Conservation (phyloP, 2,113 vertebrate genomes). For the Pogona vitticeps region DNA sequence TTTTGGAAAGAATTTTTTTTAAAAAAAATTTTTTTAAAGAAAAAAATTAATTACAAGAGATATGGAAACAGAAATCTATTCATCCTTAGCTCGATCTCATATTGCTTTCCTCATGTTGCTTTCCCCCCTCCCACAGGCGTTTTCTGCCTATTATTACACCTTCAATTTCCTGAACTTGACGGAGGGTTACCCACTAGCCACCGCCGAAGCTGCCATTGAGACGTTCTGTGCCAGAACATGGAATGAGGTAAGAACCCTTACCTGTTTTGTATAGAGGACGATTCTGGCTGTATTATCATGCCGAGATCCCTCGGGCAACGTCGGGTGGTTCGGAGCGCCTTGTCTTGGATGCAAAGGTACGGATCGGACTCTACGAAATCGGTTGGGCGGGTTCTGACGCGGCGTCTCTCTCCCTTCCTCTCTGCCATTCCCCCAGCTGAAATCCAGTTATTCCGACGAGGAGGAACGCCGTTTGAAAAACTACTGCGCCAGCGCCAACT, state of each 20-base stretch:
- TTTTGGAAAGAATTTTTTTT: too few relatives aligned
- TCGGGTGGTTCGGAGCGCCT: too few relatives aligned
- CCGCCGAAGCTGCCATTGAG: constrained; percentile 65
- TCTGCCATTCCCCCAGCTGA: constrained; percentile 35
- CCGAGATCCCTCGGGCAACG: too few relatives aligned
- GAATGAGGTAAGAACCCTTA: constrained; percentile 67
- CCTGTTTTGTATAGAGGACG: accelerated
- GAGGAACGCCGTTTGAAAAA: constrained; percentile 62
- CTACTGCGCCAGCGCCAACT: constrained; percentile 82
- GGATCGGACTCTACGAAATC: background rate
- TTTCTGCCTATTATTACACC: constrained; percentile 84
- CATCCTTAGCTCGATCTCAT: background rate
- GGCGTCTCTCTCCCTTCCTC: background rate
- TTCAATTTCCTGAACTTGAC: constrained; percentile 85
- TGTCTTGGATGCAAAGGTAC: too few relatives aligned
- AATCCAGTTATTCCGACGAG: constrained; percentile 55
- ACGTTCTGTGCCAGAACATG: constrained; percentile 76
- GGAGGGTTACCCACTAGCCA: constrained; percentile 62
- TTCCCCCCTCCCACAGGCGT: constrained; percentile 73
- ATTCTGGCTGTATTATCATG: too few relatives aligned
- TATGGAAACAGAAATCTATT: too few relatives aligned
- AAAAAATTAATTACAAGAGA: too few relatives aligned
- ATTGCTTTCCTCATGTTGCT: background rate
- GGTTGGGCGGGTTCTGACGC: background rate
- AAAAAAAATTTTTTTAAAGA: too few relatives aligned